Conservation (phyloP, 2,888 invertebrate species). For the Lepidocyrtinus sp. region DNA sequence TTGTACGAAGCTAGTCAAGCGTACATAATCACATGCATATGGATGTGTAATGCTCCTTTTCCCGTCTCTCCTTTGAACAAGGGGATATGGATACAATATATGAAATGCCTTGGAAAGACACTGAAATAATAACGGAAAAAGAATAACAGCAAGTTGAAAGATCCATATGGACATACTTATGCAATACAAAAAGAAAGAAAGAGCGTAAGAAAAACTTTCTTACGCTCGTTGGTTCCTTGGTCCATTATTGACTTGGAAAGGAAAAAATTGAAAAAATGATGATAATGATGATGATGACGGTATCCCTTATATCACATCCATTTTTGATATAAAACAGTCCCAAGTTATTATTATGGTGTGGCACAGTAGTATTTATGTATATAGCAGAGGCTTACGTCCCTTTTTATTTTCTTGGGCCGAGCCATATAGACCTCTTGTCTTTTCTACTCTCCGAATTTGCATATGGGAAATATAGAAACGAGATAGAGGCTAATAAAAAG, state of each 20-base stretch:
- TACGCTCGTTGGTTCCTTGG: conserved; percentile 36
- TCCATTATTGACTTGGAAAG: conserved; percentile 47
- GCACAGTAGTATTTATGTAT: not conserved
- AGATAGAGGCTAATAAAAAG: conserved; percentile 54
- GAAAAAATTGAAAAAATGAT: conserved; percentile 7
- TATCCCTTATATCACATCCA: not conserved
- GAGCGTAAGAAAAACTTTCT: conserved; percentile 18
- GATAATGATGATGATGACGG: conserved; percentile 11
- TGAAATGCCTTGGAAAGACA: not conserved
- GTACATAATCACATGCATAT: conserved; percentile 52
- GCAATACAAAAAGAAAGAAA: not conserved
- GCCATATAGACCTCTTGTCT: conserved; percentile 9
- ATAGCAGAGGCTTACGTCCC: not conserved
- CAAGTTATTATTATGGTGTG: conserved; percentile 5
- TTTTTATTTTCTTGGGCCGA: conserved; percentile 17
- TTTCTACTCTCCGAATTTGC: conserved; percentile 8
- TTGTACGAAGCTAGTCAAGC: conserved; percentile 42
- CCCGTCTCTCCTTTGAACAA: not conserved
- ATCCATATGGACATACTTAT: conserved; percentile 5
- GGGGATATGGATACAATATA: not conserved
- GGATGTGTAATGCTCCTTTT: conserved; percentile 27
- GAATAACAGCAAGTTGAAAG: conserved; percentile 1
- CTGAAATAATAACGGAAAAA: not conserved
- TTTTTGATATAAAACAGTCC: no score
- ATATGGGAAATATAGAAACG: conserved; percentile 10